These are phyloP conservation scores for Trachelipus rathkii DNA, from an alignment of 1,140 invertebrate genomes.

Conservation along the genomic window DNA sequence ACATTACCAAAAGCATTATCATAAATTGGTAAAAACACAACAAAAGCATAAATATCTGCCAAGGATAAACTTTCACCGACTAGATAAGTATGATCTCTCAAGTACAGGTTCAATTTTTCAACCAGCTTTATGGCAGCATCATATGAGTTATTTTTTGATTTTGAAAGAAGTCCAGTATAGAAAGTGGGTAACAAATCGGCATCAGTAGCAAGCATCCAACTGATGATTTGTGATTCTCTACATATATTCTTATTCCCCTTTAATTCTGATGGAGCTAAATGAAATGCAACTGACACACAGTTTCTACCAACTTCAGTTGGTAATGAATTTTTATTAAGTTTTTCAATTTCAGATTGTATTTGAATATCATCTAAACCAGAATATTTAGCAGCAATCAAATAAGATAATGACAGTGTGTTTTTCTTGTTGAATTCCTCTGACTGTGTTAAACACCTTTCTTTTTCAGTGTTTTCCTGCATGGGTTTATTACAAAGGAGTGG, in stretches of 20 bases:
- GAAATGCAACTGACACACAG: constrained; percentile 51
- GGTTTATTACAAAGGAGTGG: background rate
- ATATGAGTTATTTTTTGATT: constrained; percentile 50
- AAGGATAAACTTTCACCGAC: constrained; percentile 57
- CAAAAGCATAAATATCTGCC: constrained; percentile 56
- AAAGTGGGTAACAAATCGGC: constrained; percentile 49
- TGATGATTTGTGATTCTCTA: constrained; percentile 52
- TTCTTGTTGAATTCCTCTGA: constrained; percentile 47
- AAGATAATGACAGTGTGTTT: constrained; percentile 55
- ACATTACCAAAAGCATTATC: constrained; percentile 48
- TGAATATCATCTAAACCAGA: constrained; percentile 49
- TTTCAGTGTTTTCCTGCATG: constrained; percentile 12
- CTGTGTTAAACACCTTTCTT: constrained; percentile 8
- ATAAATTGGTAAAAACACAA: constrained; percentile 55
- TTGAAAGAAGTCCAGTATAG: constrained; percentile 21
- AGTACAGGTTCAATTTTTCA: constrained; percentile 51
- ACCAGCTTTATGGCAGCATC: constrained; percentile 53
- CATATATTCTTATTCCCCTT: constrained; percentile 32
- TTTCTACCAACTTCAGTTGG: constrained; percentile 30
- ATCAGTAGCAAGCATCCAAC: constrained; percentile 58
- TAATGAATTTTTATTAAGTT: constrained; percentile 24
- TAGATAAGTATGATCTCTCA: constrained; percentile 56
- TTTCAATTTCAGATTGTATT: constrained; percentile 21
- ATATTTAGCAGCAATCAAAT: constrained; percentile 56
- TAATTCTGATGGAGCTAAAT: constrained; percentile 44